phyloP scores from a whole-genome alignment of 2,888 invertebrate genomes.

The Andrena minutula region DNA sequence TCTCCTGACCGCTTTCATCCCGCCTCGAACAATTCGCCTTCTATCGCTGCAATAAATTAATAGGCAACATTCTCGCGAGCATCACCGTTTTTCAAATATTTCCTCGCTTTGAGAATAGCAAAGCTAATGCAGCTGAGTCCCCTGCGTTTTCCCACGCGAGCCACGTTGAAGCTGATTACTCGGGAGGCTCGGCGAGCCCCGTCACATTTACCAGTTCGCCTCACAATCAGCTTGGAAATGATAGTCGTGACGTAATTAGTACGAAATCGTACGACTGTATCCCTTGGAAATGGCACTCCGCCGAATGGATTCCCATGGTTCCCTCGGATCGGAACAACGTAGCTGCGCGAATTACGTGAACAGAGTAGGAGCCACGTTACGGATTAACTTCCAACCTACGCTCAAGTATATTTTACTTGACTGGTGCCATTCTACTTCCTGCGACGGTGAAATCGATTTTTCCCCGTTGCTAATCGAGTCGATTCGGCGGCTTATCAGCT shows the following conservation, averaged over 20 bases:
- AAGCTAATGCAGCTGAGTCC: not conserved
- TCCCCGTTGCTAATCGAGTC: conserved; percentile 26
- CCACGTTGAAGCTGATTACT: conserved; percentile 23
- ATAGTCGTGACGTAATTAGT: conserved; percentile 45
- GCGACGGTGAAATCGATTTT: conserved; percentile 14
- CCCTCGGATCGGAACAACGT: conserved; percentile 16
- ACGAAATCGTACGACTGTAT: conserved; percentile 24
- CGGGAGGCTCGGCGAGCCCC: not conserved
- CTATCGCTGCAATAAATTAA: not conserved
- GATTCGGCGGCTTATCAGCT: conserved; percentile 38
- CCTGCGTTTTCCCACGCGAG: conserved; percentile 29
- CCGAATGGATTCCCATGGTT: conserved; percentile 34
- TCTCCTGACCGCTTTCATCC: not conserved
- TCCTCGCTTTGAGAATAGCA: not conserved
- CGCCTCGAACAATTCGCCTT: not conserved
- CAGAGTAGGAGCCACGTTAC: not conserved
- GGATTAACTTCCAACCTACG: too few species aligned
- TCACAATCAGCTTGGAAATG: conserved; percentile 31
- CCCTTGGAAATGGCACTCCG: conserved; percentile 30
- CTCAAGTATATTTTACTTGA: not conserved
- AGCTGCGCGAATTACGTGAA: not conserved
- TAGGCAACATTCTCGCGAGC: not conserved
- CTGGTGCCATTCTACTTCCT: not conserved
- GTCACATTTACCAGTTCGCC: conserved; percentile 12
- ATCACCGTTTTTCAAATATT: too few species aligned